Evolutionary conservation across 2,888 invertebrate species (phyloP).

Genomic region (Pollenia griseotomentosa): DNA sequence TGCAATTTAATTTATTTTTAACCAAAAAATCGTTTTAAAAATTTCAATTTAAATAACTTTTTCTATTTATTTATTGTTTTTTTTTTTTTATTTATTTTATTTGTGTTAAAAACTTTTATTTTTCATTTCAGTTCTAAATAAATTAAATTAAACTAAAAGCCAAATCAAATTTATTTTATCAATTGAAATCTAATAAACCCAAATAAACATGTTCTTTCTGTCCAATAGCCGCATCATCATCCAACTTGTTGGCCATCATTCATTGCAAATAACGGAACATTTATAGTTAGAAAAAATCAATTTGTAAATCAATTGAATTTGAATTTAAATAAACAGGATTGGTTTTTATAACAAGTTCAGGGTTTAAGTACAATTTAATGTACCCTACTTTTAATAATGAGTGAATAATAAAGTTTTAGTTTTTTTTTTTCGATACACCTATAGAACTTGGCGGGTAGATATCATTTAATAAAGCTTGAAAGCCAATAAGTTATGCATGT

Average conservation of each 20-base stretch:
- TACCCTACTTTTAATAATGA: background rate
- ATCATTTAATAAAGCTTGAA: no score
- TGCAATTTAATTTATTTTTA: constrained; percentile 36
- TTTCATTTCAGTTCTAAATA: constrained; percentile 42
- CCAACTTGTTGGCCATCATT: constrained; percentile 38
- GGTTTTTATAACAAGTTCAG: background rate
- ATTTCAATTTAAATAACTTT: background rate
- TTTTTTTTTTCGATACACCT: no score
- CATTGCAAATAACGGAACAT: constrained; percentile 49
- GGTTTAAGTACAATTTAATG: background rate
- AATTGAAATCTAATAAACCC: constrained; percentile 68
- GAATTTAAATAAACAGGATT: constrained; percentile 59
- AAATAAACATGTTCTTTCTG: constrained; percentile 67
- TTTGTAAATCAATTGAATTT: constrained; percentile 67
- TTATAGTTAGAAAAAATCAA: constrained; percentile 57
- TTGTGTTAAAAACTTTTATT: constrained; percentile 9
- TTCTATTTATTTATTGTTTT: background rate
- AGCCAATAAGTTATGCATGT: no score
- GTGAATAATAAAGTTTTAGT: no score
- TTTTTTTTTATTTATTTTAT: constrained; percentile 2
- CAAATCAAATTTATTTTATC: constrained; percentile 72
- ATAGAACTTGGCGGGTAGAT: no score
- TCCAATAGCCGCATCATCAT: constrained; percentile 48
- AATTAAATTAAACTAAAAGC: constrained; percentile 74
- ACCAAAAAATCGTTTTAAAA: background rate